phyloP scores from a whole-genome alignment of 2,797 vertebrate species.

The Monodelphis domestica region DNA sequence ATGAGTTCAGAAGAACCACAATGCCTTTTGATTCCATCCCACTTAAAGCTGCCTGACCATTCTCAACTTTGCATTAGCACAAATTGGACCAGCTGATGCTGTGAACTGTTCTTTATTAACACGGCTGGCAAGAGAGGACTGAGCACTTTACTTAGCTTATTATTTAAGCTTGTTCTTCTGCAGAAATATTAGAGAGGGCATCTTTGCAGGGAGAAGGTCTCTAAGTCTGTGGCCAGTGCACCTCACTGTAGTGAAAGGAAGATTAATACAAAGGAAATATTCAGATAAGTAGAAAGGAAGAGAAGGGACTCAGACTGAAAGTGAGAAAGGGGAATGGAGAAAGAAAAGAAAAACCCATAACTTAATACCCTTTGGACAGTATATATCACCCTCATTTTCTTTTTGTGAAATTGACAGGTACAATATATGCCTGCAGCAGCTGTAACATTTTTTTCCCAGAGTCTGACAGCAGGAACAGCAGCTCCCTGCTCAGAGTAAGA shows the following conservation, averaged over 20 bases:
- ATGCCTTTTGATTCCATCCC: not conserved
- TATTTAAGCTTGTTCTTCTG: not conserved
- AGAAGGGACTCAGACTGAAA: slow-evolving; percentile 46
- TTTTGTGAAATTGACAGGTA: slow-evolving; percentile 65
- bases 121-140: not conserved
- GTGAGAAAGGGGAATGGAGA: not conserved
- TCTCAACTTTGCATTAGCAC: not conserved
- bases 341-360: slow-evolving; percentile 25
- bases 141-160: not conserved
- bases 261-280: slow-evolving; percentile 17
- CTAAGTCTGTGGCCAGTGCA: not conserved
- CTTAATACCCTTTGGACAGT: slow-evolving; percentile 41
- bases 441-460: not conserved
- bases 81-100: not conserved
- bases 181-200: slow-evolving; percentile 12
- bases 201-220: not conserved
- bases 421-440: slow-evolving; percentile 61
- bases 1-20: not conserved
- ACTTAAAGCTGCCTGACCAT: not conserved
- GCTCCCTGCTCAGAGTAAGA: slow-evolving; percentile 48
- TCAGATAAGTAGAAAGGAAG: slow-evolving; percentile 35
- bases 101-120: not conserved
- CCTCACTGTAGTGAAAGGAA: slow-evolving; percentile 2
- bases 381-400: slow-evolving; percentile 55
- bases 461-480: slow-evolving; percentile 39